Conservation (phyloP, 2,888 invertebrate species). For the Ctenicera cuprea region DNA sequence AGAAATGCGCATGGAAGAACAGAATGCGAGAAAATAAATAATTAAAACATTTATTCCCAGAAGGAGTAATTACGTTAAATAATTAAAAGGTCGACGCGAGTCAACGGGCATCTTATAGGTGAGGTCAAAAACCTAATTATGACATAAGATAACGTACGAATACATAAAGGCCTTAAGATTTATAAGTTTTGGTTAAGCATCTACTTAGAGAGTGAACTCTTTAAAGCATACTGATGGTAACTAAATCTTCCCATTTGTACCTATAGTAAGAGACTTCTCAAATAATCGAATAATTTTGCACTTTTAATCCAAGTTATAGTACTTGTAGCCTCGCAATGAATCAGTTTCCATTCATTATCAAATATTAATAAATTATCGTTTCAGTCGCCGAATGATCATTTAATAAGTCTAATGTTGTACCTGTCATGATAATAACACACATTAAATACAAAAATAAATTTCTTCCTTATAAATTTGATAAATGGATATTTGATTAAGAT, state of each 20-base stretch:
- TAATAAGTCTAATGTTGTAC: neutral
- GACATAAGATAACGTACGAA: conserved; percentile 60
- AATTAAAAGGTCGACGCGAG: conserved; percentile 67
- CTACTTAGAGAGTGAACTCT: conserved; percentile 13
- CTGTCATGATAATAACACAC: neutral
- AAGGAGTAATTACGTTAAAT: conserved; percentile 66
- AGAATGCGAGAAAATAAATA: conserved; percentile 61
- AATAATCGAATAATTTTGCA: neutral
- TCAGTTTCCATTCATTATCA: too few species aligned
- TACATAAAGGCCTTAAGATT: conserved; percentile 53
- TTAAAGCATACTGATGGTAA: conserved; percentile 1
- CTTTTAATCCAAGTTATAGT: too few species aligned
- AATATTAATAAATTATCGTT: neutral
- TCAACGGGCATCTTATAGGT: conserved; percentile 63
- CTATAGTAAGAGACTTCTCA: neutral
- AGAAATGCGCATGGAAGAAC: conserved; percentile 28
- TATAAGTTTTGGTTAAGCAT: conserved; percentile 41
- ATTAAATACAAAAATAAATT: too few species aligned
- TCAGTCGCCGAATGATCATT: neutral
- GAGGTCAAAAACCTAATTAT: conserved; percentile 67
- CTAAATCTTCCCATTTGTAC: neutral
- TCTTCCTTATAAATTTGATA: too few species aligned
- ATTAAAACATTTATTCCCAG: conserved; percentile 66
- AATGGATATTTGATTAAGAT: too few species aligned
- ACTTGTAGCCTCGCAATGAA: neutral